These are phyloP conservation scores for Prietella phreatophila DNA, from an alignment of 2,113 vertebrate species.

Conservation along the genomic window DNA sequence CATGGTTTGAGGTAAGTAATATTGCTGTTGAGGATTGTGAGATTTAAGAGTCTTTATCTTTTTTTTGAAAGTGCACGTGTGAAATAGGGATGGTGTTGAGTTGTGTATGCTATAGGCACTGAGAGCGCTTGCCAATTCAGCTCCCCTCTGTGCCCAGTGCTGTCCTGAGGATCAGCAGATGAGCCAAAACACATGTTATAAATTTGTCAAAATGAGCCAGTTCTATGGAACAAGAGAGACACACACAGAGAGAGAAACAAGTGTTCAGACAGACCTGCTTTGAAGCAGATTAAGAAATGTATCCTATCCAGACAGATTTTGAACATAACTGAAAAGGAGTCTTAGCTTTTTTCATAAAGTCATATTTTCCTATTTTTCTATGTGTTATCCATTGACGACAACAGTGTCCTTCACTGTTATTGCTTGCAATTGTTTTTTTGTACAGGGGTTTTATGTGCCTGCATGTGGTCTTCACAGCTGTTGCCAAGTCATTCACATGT, in stretches of 20 bases:
- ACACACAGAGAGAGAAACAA: conserved; percentile 1
- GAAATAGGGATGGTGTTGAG: conserved; percentile 7
- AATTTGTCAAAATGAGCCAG: conserved; percentile 15
- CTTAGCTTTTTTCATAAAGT: not conserved
- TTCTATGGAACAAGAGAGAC: not conserved
- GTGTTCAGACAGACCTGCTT: not conserved
- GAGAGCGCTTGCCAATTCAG: conserved; percentile 19
- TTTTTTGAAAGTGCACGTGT: not conserved
- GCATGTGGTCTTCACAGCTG: conserved; percentile 27
- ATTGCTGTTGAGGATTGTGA: not conserved
- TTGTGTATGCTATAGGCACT: conserved; percentile 27
- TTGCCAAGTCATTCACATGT: conserved; percentile 27
- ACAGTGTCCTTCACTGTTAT: not conserved
- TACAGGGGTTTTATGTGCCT: conserved; percentile 15
- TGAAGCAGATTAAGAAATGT: not conserved
- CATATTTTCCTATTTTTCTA: not conserved
- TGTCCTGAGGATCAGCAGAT: conserved; percentile 44
- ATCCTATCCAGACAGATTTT: not conserved
- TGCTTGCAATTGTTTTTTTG: not conserved
- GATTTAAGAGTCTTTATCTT: not conserved
- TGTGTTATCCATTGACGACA: no score
- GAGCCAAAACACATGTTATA: conserved; percentile 47
- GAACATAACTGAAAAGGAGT: not conserved
- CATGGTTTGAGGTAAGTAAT: not conserved
- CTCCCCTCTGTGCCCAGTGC: not conserved